A percentile compares a stretch with the other conserved stretches of the same genome.
phyloP scores from a whole-genome alignment of 2,113 vertebrate species.

The Mionectes macconnelli region DNA sequence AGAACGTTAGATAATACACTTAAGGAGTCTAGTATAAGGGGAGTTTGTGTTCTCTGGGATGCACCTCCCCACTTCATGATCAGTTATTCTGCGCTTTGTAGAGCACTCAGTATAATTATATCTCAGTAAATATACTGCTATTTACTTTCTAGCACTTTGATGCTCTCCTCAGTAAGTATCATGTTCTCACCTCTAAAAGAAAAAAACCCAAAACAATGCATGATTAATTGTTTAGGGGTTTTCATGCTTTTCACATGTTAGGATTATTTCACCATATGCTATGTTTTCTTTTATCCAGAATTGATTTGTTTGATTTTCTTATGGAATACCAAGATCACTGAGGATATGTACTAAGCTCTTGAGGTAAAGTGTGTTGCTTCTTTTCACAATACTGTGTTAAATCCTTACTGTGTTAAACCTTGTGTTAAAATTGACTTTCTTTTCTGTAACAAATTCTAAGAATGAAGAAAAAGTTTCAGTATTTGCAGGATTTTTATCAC shows the following conservation, averaged over 20 bases:
- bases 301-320: not conserved
- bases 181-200: not conserved
- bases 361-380: not conserved
- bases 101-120: not conserved
- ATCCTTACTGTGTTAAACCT: not conserved
- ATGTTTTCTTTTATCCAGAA: not conserved
- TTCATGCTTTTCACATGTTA: not conserved
- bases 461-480: not conserved
- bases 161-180: not conserved
- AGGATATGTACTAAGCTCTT: not conserved
- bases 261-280: not conserved
- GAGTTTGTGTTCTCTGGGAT: not conserved
- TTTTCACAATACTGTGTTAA: not conserved
- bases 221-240: not conserved
- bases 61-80: not conserved
- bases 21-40: not conserved
- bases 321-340: not conserved
- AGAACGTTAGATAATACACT: not conserved
- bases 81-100: not conserved
- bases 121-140: not conserved
- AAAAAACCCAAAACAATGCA: rapidly evolving
- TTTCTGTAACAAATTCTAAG: not conserved
- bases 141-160: not conserved
- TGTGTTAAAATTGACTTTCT: not conserved
- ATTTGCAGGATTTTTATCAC: not conserved